Base-by-base conservation (phyloP, 2,888 invertebrate species). In the Tetropium fuscum region DNA sequence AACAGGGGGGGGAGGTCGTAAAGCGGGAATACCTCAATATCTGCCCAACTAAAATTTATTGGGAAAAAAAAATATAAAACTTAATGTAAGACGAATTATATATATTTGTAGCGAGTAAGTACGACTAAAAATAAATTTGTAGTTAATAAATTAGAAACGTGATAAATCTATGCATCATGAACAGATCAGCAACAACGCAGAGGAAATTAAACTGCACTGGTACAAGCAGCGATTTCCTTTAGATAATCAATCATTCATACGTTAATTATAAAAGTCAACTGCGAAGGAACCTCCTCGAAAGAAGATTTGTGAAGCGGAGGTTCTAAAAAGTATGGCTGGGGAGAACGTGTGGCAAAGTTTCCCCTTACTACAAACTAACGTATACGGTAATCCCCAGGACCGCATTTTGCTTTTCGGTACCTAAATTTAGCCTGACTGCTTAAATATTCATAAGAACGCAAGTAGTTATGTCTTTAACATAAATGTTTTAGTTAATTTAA, bases 261-360 rank as follows among this genome's bases (percentile, higher is more conserved):
- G 61, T 61, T 64, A 64, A 64, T 64, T 62, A 62, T 63, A 47
- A 51, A 64, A 64, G 60, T 64, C 54, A 60, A 53, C 54, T 54
- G 22, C 41, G 54, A 48, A n/a, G 38, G 32, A 40, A 45, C 53
- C 58, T 49, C 56, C 38, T n/a, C 18, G 18, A 30, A 53, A 41
- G 22, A 32, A 45, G 54, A 54, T 58, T 58, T 58, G 58, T 53
- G 58, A 25, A 43, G 40, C 45, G 22, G 41, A 27, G 34, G 48
- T 22, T 15, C 18, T 36, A 53, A 58, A 58, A 53, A 53, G 38
- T 53, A 13, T 30, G 36, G 58, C 13, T 10, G 44, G 34, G 54
- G 22, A 48, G 20, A 45, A 18, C 36, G 25, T 15, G 36, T 20
- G 13, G 15, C 10, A 20, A 22, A 48, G 25, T 20, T 30, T 30